phyloP scores from a whole-genome alignment of 2,888 invertebrate genomes.

The Helleia helle region DNA sequence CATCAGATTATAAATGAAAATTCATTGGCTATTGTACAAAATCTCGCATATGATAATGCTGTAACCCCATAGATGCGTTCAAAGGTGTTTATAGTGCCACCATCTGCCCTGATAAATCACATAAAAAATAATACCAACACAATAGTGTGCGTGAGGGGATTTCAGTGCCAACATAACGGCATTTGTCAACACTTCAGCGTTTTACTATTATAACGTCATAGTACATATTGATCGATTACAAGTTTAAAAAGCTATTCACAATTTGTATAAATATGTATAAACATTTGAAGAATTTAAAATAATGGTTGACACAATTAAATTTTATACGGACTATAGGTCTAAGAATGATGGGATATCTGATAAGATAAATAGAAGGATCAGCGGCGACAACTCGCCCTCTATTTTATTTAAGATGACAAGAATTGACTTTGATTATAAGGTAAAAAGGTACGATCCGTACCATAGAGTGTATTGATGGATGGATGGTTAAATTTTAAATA shows the following conservation, averaged over 20 bases:
- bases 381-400: too few species aligned
- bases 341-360: too few species aligned
- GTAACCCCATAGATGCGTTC: slow-evolving; percentile 62
- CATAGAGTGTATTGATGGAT: too few species aligned
- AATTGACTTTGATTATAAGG: too few species aligned
- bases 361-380: too few species aligned
- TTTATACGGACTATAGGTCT: too few species aligned
- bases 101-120: slow-evolving; percentile 70
- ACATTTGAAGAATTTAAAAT: too few species aligned
- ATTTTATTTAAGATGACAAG: too few species aligned
- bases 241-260: background rate
- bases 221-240: background rate
- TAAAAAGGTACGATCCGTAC: too few species aligned
- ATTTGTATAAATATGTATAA: too few species aligned
- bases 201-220: background rate
- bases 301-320: too few species aligned
- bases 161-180: slow-evolving; percentile 10
- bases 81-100: slow-evolving; percentile 61
- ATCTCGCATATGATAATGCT: slow-evolving; percentile 50
- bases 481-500: too few species aligned
- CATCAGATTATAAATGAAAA: background rate
- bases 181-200: slow-evolving; percentile 8
- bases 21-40: slow-evolving; percentile 19
- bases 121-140: slow-evolving; percentile 56
- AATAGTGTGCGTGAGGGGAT: slow-evolving; percentile 27